Base-by-base conservation (phyloP, 2,113 vertebrate genomes). In the Erythrocercus mccallii region DNA sequence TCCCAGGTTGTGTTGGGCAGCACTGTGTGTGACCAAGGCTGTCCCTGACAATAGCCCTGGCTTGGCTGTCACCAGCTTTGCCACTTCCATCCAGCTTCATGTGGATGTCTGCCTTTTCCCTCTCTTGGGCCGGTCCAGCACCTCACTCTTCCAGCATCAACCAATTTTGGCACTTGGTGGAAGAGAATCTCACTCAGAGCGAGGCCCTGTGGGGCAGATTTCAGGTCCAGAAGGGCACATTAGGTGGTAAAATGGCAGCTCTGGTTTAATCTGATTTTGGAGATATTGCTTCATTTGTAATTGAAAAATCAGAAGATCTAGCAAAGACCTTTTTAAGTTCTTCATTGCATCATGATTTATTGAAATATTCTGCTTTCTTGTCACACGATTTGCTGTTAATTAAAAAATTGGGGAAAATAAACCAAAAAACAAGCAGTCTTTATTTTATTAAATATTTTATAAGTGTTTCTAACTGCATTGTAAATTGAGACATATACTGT, bases 41-140 rank as follows among this genome's bases (percentile, higher is more conserved):
- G 12, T 3, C 35, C 48, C 77, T 79, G 58, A 8, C 30, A 22
- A 13, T 0, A 21, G 22, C 16, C 38, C 57, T 20, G 79, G 5
- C 20, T 9, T 35, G 12, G 16, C 44, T 33, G 9, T 9, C 47
- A n/a, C 30, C n/a, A 71, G 42, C 47, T 54, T 15, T 47, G 8
- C 35, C 48, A 4, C 18, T 51, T 45, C 28, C 3, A 1, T 1
- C 15, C 68, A 38, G 48, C 23, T 57, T 16, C n/a, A 1, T 1
- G 1, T 30, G 14, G 4, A 4, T 15, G 12, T 27, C 9, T n/a
- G 53, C 64, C 88, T 5, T 35, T 85, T 81, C 45, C 71, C 64
- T 47, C 82, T 50, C 3, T 42, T 37, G 83, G 65, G 84, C 64
- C 60, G 51, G 13, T 8, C 57, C 86, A 88, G 80, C 40, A 16